Percentiles rank a stretch among this genome's conserved stretches.
Evolutionary conservation across 2,113 vertebrate genomes (phyloP).

Genomic region (Pituophis catenifer): DNA sequence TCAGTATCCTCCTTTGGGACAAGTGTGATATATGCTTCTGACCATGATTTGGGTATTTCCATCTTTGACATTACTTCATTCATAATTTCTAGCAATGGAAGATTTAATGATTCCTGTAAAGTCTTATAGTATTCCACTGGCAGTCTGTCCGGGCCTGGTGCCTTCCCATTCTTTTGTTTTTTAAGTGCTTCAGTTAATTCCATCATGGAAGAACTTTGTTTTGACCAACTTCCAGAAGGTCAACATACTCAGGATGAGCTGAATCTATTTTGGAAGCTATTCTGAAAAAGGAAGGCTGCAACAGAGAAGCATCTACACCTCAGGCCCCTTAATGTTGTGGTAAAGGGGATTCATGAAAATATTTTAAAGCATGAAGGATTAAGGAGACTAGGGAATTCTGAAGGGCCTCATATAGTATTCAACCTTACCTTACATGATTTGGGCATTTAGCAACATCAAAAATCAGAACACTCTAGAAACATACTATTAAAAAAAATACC

Average conservation of each 20-base stretch:
- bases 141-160: too few relatives aligned
- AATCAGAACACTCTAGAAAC: not conserved
- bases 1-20: too few relatives aligned
- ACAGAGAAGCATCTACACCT: not conserved
- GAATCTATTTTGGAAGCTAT: not conserved
- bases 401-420: not conserved
- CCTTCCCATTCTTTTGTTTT: too few relatives aligned
- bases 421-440: not conserved
- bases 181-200: too few relatives aligned
- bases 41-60: too few relatives aligned
- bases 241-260: not conserved
- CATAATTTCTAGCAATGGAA: too few relatives aligned
- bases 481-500: not conserved
- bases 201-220: not conserved
- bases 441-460: not conserved
- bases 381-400: not conserved
- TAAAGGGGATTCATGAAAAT: not conserved
- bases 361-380: not conserved
- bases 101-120: too few relatives aligned
- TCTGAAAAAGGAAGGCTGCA: not conserved
- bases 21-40: too few relatives aligned
- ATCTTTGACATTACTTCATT: too few relatives aligned
- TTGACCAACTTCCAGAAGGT: not conserved
- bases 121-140: too few relatives aligned
- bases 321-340: not conserved